These are phyloP conservation scores for Beris chalybata DNA, from an alignment of 2,888 invertebrate species.

Conservation along the genomic window DNA sequence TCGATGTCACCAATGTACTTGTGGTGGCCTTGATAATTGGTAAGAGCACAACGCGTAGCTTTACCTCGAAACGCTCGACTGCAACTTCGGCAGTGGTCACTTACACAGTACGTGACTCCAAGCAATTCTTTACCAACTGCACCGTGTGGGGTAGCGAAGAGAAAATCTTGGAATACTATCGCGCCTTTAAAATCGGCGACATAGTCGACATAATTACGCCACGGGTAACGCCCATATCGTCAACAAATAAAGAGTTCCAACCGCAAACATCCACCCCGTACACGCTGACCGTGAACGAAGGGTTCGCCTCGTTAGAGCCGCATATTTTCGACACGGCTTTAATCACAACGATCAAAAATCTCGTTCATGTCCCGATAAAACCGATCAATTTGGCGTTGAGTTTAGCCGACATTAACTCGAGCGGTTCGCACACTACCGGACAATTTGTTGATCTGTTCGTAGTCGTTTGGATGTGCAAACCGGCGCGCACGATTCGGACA, in stretches of 20 bases:
- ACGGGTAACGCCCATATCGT: conserved; percentile 52
- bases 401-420: conserved; percentile 47
- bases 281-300: conserved; percentile 67
- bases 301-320: conserved; percentile 63
- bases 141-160: conserved; percentile 74
- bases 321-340: conserved; percentile 60
- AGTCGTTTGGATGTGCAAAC: conserved; percentile 66
- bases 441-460: conserved; percentile 67
- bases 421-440: conserved; percentile 24
- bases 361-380: conserved; percentile 69
- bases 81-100: conserved; percentile 70
- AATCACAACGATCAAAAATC: conserved; percentile 57
- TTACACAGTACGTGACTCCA: conserved; percentile 75
- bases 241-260: conserved; percentile 60
- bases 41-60: conserved; percentile 62
- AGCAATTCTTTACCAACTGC: conserved; percentile 71
- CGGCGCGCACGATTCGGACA: conserved; percentile 64
- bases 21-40: conserved; percentile 66
- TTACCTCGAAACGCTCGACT: conserved; percentile 45
- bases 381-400: conserved; percentile 48
- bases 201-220: conserved; percentile 72
- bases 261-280: conserved; percentile 70
- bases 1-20: conserved; percentile 36
- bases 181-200: conserved; percentile 69
- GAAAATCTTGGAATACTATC: conserved; percentile 64